Base-by-base conservation (phyloP, 2,888 invertebrate species). In the Sarcophaga variegata region DNA sequence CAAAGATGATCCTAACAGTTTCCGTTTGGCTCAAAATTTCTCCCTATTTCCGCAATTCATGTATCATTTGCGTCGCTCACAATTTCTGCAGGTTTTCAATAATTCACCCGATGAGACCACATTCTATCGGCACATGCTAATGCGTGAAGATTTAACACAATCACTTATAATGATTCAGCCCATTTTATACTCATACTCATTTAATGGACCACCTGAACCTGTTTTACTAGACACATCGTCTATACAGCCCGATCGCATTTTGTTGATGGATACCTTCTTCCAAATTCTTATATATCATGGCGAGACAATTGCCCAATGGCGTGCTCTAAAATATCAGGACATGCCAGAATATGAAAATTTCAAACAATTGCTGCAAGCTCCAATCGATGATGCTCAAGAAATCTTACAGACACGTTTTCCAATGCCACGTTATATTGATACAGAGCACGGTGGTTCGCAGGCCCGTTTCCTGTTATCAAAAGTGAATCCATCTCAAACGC, bases 201-300 rank as follows among this genome's bases (percentile, higher is more conserved):
- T 99, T 94, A 98, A 97, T 91, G 99, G 99, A 0, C 98, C 98
- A 0, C 99, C 99, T 0, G 98, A 99, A 94, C 99, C 99, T 0
- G 99, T 99, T 6, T 94, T 99, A 27, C 94, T 99, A 60, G 99
- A 99, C 93, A 98, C 99, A 4, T 98, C 98, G 76, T 98, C 98
- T 87, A 99, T 99, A 92, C 98, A 99, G 93, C 97, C 99, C 0
- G 99, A 99, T 93, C 95, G 98, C 85, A 99, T 99, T 91, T 95
- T 99, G 67, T 95, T 99, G 79, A 99, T 99, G 99, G 99, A 99
- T 94, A 99, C 99, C 0, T 99, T 99, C 95, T 99, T 99, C 96
- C 99, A 99, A 94, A 98, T 99, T 91, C 96, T 99, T 81, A 99
- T 99, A 91, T 99, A 99, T 94, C 99, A 99, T 92, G 99, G 99